Evolutionary conservation across 2,888 invertebrate species (phyloP).

Genomic region (Epinotia ramella): DNA sequence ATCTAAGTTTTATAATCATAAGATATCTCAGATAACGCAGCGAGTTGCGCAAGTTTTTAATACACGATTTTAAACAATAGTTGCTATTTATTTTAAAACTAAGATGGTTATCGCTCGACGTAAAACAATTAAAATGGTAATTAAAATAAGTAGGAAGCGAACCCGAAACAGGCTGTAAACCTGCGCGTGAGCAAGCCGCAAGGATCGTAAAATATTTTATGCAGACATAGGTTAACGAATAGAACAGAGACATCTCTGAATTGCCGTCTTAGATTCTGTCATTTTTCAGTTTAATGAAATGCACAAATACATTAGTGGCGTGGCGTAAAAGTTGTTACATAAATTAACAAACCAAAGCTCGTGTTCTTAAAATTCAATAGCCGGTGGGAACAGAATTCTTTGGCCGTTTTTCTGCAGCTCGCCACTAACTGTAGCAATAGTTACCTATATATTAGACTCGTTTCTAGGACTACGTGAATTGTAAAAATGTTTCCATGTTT

Average conservation of each 20-base stretch:
- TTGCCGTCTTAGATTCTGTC: not conserved
- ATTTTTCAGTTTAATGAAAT: too few relatives aligned
- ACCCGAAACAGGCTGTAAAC: conserved; percentile 70
- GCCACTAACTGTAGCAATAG: too few relatives aligned
- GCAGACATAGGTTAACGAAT: conserved; percentile 60
- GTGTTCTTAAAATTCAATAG: too few relatives aligned
- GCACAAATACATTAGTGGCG: too few relatives aligned
- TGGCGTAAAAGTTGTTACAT: too few relatives aligned
- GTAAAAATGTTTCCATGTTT: too few relatives aligned
- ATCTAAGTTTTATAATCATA: not conserved
- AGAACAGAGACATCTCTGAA: conserved; percentile 53
- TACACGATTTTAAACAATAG: conserved; percentile 70
- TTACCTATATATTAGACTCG: too few relatives aligned
- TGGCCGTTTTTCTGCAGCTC: too few relatives aligned
- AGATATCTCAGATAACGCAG: conserved; percentile 10
- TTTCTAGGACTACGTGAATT: too few relatives aligned
- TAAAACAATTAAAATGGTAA: conserved; percentile 77
- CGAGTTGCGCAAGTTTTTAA: conserved; percentile 52
- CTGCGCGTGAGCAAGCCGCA: conserved; percentile 69
- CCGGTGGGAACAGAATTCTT: too few relatives aligned
- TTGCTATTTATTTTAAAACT: conserved; percentile 54
- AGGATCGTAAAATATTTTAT: conserved; percentile 75
- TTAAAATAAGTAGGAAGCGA: conserved; percentile 79
- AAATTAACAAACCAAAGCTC: too few relatives aligned
- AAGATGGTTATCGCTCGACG: conserved; percentile 69